These are phyloP conservation scores for Aulostomus chinensis DNA, from an alignment of 2,797 vertebrate genomes.

Conservation along the genomic window DNA sequence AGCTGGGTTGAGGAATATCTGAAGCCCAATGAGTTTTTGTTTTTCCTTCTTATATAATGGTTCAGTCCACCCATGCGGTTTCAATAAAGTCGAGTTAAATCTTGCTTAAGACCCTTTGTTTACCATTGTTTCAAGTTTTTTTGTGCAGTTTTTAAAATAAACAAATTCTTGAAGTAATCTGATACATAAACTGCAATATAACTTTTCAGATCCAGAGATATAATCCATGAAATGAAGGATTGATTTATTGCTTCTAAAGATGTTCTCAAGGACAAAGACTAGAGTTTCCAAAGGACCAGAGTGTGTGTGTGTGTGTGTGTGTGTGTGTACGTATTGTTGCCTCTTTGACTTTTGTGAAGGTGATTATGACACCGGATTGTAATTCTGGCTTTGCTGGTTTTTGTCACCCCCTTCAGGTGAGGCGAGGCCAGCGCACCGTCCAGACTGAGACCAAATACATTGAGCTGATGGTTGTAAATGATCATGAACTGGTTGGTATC, in stretches of 20 bases:
- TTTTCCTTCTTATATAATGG: too few relatives aligned
- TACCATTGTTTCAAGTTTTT: too few relatives aligned
- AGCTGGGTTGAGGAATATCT: too few relatives aligned
- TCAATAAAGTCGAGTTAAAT: too few relatives aligned
- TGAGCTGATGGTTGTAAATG: constrained; percentile 94
- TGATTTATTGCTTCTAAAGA: constrained; percentile 19
- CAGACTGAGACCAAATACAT: constrained; percentile 98
- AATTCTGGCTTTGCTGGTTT: constrained; percentile 11
- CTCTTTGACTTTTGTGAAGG: constrained; percentile 47
- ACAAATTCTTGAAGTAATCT: too few relatives aligned
- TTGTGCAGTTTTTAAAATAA: too few relatives aligned
- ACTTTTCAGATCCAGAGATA: constrained; percentile 12
- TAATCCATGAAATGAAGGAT: constrained; percentile 26
- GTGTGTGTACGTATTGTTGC: constrained; percentile 15
- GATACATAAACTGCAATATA: too few relatives aligned
- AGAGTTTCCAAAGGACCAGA: constrained; percentile 54
- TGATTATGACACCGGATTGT: constrained; percentile 28
- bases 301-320: constrained; percentile 20
- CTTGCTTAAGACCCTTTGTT: too few relatives aligned
- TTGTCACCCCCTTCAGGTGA: constrained; percentile 77
- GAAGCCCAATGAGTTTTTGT: too few relatives aligned
- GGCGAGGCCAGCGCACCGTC: constrained; percentile 86
- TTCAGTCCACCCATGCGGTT: too few relatives aligned
- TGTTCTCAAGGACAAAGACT: constrained; percentile 56
- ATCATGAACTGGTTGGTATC: constrained; percentile 88